A percentile compares a stretch with the other conserved stretches of the same genome.
phyloP scores from a whole-genome alignment of 2,888 invertebrate genomes.

The Cerceris rybyensis region DNA sequence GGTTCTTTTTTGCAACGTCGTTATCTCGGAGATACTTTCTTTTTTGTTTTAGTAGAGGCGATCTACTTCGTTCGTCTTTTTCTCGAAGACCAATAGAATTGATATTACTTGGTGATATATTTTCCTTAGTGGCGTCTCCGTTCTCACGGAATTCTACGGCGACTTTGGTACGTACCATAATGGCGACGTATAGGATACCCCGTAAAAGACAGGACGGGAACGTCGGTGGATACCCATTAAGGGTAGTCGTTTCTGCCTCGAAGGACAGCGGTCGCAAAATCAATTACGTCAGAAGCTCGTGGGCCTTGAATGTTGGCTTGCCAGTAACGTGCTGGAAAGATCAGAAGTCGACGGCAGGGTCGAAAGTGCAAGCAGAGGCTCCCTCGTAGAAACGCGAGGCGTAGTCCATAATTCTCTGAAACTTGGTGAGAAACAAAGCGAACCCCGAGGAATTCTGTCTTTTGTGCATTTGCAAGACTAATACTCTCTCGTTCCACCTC shows the following conservation, averaged over 20 bases:
- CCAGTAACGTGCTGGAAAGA: conserved; percentile 51
- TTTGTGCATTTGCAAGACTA: conserved; percentile 23
- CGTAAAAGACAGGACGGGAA: conserved; percentile 62
- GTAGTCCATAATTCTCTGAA: conserved; percentile 45
- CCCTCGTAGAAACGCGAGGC: conserved; percentile 13
- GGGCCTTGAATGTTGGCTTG: conserved; percentile 36
- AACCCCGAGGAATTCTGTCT: conserved; percentile 24
- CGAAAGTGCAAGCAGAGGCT: conserved; percentile 47
- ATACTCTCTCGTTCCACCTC: neutral
- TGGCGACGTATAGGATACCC: conserved; percentile 53
- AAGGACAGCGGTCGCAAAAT: conserved; percentile 66
- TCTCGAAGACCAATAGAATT: neutral
- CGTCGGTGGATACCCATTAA: conserved; percentile 60
- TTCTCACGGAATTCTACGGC: conserved; percentile 19
- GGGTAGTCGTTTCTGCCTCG: conserved; percentile 60
- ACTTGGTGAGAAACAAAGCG: conserved; percentile 58
- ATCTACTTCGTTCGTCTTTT: neutral
- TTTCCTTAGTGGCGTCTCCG: conserved; percentile 26
- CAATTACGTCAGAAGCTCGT: conserved; percentile 63
- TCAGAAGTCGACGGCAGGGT: conserved; percentile 51
- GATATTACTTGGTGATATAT: conserved; percentile 19
- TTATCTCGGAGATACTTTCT: too few species aligned
- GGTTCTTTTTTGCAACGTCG: too few species aligned
- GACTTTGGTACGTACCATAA: conserved; percentile 48
- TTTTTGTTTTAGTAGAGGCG: neutral